phyloP scores from a whole-genome alignment of 2,113 vertebrate genomes.

The Spea multiplicata region DNA sequence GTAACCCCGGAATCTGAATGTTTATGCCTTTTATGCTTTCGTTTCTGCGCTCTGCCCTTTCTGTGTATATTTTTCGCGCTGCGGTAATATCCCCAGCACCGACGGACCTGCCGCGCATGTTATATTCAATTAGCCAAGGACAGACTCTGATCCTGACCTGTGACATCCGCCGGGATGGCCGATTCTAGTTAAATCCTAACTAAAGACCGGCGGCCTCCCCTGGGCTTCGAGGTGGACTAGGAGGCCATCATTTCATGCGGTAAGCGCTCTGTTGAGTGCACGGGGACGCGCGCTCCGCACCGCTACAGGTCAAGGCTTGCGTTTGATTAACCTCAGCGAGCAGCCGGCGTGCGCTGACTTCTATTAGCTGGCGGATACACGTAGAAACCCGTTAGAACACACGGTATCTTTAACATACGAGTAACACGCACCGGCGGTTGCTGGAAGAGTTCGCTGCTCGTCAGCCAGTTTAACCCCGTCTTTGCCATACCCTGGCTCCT shows the following conservation, averaged over 20 bases:
- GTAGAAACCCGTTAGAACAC: not conserved
- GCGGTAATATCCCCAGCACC: too few species aligned
- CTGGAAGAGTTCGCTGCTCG: not conserved
- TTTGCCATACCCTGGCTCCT: too few species aligned
- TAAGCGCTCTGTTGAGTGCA: not conserved
- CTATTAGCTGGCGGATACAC: not conserved
- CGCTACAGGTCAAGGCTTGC: not conserved
- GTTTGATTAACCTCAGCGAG: not conserved
- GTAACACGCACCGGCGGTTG: not conserved
- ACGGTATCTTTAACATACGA: too few species aligned
- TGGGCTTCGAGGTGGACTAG: not conserved
- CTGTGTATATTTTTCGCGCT: too few species aligned
- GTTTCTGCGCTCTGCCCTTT: too few species aligned
- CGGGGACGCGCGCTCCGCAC: not conserved
- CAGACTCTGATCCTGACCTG: not conserved
- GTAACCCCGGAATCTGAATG: too few species aligned
- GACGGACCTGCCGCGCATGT: not conserved
- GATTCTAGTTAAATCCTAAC: not conserved
- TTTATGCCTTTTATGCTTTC: too few species aligned
- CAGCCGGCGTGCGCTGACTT: not conserved
- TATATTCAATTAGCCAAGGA: not conserved
- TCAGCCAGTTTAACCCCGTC: not conserved
- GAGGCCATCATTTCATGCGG: not conserved
- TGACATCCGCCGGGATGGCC: slow-evolving; percentile 1
- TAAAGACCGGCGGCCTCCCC: not conserved